These are phyloP conservation scores for Grammomys dolichurus DNA, from an alignment of 2,113 vertebrate species.

Conservation along the genomic window DNA sequence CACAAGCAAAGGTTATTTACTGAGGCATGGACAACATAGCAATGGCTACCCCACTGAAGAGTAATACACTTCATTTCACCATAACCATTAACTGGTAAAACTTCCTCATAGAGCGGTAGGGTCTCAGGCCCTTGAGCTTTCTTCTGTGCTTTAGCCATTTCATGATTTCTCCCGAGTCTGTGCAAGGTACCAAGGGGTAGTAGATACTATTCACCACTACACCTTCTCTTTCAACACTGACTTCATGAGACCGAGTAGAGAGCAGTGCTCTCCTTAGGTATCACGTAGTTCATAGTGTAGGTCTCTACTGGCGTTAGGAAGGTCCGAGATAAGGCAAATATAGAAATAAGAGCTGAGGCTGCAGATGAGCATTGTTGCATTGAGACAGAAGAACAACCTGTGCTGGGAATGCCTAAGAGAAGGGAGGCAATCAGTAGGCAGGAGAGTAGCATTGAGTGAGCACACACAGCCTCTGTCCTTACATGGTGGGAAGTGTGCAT, in stretches of 20 bases:
- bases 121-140: neutral
- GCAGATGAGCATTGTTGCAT: neutral
- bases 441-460: neutral
- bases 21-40: neutral
- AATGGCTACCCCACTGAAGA: neutral
- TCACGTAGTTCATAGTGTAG: accelerated
- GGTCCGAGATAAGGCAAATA: neutral
- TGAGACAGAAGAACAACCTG: neutral
- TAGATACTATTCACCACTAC: neutral
- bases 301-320: neutral
- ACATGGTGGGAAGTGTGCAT: neutral
- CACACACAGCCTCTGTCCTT: neutral
- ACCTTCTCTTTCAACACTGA: neutral
- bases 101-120: neutral
- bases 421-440: too few relatives aligned
- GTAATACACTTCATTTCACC: too few relatives aligned
- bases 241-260: neutral
- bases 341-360: neutral
- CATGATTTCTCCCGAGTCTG: neutral
- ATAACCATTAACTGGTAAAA: too few relatives aligned
- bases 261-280: neutral
- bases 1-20: neutral
- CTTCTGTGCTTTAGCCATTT: neutral
- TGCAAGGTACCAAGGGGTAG: neutral
- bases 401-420: neutral